A percentile compares a stretch with the other conserved stretches of the same genome.
Conservation (phyloP, 2,113 vertebrate genomes). For the Corythornis cristatus region DNA sequence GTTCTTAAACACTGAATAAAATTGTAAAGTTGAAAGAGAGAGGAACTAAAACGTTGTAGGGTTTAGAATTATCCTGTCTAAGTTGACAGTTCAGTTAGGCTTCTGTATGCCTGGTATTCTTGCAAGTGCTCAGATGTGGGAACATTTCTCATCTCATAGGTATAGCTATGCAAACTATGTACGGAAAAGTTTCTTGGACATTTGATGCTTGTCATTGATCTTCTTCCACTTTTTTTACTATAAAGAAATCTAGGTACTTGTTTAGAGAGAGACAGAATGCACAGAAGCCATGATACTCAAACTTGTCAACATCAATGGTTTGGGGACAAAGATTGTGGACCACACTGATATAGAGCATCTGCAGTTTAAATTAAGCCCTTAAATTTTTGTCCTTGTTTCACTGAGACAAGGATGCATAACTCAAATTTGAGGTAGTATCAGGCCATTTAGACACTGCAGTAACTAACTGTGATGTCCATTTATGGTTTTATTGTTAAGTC, state of each 20-base stretch:
- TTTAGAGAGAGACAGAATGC: neutral
- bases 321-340: neutral
- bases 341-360: neutral
- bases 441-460: neutral
- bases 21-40: neutral
- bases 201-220: neutral
- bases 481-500: conserved; percentile 22
- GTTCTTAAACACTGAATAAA: neutral
- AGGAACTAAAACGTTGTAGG: neutral
- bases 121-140: neutral
- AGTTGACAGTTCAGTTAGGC: neutral
- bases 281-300: neutral
- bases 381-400: neutral
- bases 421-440: neutral
- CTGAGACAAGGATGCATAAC: neutral
- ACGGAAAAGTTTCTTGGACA: neutral
- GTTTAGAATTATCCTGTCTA: neutral
- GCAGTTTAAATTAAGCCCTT: neutral
- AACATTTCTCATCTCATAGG: neutral
- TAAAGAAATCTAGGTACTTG: neutral
- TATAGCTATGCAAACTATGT: neutral
- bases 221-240: neutral
- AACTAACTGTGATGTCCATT: conserved; percentile 7
- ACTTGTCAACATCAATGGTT: neutral
- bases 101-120: neutral